Evolutionary conservation across 2,113 vertebrate species (phyloP), one percentile per base, ranked within the genome.

Genomic region (Colinus virginianus): DNA sequence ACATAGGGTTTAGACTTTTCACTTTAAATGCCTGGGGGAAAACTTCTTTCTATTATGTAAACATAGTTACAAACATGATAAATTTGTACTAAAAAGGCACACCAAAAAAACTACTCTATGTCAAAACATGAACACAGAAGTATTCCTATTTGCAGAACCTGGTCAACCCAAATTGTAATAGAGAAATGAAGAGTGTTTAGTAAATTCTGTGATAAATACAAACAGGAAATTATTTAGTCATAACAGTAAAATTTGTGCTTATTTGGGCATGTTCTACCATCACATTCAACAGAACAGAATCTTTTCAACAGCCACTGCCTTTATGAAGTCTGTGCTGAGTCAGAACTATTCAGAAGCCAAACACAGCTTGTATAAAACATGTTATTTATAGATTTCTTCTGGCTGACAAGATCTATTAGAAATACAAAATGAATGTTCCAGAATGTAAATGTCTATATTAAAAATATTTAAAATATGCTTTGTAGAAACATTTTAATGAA

Each of bases 281-380:
- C 92, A 90, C 11, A 71, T 69, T 71, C 72, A 71, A 94, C 61
- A 59, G 88, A 91, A 91, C 7, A 46, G 80, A 94, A 87, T 59
- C 87, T 85, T 96, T 96, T 92, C 94, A 97, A 59, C 85, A 96
- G 69, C 79, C 59, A 72, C 9, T 67, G 76, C 63, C 74, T 90
- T 78, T 62, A 40, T 42, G 68, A 69, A 87, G 22, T 51, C 92
- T 90, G 26, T 34, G 71, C 81, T 97, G 93, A 97, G 70, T 95
- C 92, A 95, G 96, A 97, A 76, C 63, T 92, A 90, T 96, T 85
- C 70, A 84, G 67, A 75, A 96, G 94, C 43, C 90, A 90, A 91
- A 94, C 11, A n/a, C 32, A 85, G 67, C 43, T 74, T 86, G 43
- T 81, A 78, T 17, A 88, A 76, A 71, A 80, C 11, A 43, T 74